Conservation (phyloP, 1,140 invertebrate species). For the Cyrtorhinus lividipennis region DNA sequence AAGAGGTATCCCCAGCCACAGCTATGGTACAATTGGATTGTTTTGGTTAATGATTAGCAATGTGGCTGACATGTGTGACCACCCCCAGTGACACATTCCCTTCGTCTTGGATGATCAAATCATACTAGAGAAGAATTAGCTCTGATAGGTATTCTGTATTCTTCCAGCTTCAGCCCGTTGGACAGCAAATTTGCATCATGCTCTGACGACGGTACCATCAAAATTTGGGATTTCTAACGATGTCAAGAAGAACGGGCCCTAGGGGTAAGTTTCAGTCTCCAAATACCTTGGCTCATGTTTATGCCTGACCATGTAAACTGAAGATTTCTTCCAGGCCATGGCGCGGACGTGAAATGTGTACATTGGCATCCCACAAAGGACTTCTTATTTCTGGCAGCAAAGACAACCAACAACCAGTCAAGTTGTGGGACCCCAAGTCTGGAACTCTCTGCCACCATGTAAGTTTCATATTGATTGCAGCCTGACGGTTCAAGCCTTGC, state of each 20-base stretch:
- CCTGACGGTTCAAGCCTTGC: no score
- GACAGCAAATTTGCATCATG: slow-evolving; percentile 98
- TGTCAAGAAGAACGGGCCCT: slow-evolving; percentile 94
- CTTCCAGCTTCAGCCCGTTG: slow-evolving; percentile 89
- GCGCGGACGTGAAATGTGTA: slow-evolving; percentile 97
- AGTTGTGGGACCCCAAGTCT: slow-evolving; percentile 97
- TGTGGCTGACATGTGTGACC: not conserved
- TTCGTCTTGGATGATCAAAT: not conserved
- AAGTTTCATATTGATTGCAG: no score
- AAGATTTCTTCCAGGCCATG: slow-evolving; percentile 58
- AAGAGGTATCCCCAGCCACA: no score
- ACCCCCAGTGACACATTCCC: not conserved
- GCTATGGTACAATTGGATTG: no score
- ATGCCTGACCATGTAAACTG: not conserved
- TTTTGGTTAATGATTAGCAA: no score
- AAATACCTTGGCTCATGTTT: not conserved
- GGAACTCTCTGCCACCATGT: slow-evolving; percentile 78
- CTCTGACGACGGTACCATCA: slow-evolving; percentile 95
- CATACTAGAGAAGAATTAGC: no score
- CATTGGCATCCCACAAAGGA: slow-evolving; percentile 99
- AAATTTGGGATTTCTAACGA: slow-evolving; percentile 97
- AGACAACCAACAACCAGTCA: slow-evolving; percentile 98
- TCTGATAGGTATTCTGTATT: slow-evolving; percentile 39
- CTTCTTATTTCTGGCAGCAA: slow-evolving; percentile 96
- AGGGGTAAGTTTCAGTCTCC: slow-evolving; percentile 46